phyloP scores from a whole-genome alignment of 2,888 invertebrate species.

The Cataglyphis albicans region DNA sequence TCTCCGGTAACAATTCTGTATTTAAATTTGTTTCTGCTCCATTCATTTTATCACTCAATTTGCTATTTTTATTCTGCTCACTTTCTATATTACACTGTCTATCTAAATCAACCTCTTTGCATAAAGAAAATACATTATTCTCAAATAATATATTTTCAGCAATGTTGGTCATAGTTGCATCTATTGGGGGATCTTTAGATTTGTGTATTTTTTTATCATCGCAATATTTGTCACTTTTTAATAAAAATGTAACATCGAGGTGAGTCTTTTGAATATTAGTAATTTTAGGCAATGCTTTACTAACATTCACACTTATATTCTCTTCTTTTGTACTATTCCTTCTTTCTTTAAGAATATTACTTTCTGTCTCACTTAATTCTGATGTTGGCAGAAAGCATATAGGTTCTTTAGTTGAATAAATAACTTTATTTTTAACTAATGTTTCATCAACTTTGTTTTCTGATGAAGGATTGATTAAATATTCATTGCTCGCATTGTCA shows the following conservation, averaged over 20 bases:
- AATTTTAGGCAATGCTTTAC: conserved; percentile 46
- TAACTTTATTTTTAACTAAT: neutral
- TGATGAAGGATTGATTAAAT: neutral
- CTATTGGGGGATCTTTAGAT: too few relatives aligned
- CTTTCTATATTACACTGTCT: neutral
- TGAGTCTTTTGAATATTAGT: conserved; percentile 55
- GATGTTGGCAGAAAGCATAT: neutral
- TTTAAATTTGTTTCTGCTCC: too few relatives aligned
- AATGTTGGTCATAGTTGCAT: neutral
- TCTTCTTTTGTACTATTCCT: neutral
- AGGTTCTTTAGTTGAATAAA: neutral
- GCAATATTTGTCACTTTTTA: neutral
- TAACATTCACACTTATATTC: neutral
- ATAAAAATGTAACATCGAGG: conserved; percentile 47
- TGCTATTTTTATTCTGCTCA: neutral
- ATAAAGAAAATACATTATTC: neutral
- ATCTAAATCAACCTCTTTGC: neutral
- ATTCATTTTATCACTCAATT: neutral
- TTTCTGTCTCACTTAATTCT: neutral
- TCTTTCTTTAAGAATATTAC: neutral
- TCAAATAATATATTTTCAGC: neutral
- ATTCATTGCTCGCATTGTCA: neutral
- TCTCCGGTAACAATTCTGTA: neutral
- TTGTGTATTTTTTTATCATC: neutral
- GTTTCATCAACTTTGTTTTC: neutral